Evolutionary conservation across 2,113 vertebrate species (phyloP), one percentile per base, ranked within the genome.

Genomic region (Ardeotis arabs): DNA sequence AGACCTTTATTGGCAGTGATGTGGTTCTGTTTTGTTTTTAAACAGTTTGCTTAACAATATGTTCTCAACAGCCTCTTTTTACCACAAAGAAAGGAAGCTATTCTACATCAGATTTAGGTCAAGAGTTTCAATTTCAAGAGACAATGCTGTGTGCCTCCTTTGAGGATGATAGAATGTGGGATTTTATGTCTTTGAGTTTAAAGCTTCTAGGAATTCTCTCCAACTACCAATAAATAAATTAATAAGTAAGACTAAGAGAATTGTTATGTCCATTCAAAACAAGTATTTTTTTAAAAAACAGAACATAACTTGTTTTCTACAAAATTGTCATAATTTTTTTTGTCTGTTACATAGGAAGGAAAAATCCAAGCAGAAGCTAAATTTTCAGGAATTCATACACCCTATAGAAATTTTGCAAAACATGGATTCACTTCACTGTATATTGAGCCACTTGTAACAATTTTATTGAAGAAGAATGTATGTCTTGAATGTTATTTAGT

Each of bases 101-200:
- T 96, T 97, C 87, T 87, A 90, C 77, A 92, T 95, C 69, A 95
- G 76, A 94, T 94, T 97, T 97, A 97, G 93, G 93, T 95, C 92
- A 94, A 91, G 94, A 92, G 86, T 91, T 92, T 96, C 83, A 93
- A 21, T 97, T 98, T 97, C 81, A 91, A 83, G 60, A 64, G 83
- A 90, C 93, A 96, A 94, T 78, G 59, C 95, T 95, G 13, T 52
- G 55, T 93, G 14, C 84, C 18, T 94, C 77, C 81, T 69, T 75
- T 91, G 92, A 87, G 93, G 78, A 27, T 75, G 41, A 55, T 3
- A 90, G 83, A 97, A 97, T 97, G 77, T 68, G 52, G 41, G 35
- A 76, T 95, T 84, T 93, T 95, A 59, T 16, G 10, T 95, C 59
- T 89, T 66, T 93, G 84, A 91, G 41, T 94, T 90, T 58, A 87